Evolutionary conservation across 2,888 invertebrate species (phyloP), one percentile per base, ranked within the genome.

Genomic region (Tenthredo scrophulariae): DNA sequence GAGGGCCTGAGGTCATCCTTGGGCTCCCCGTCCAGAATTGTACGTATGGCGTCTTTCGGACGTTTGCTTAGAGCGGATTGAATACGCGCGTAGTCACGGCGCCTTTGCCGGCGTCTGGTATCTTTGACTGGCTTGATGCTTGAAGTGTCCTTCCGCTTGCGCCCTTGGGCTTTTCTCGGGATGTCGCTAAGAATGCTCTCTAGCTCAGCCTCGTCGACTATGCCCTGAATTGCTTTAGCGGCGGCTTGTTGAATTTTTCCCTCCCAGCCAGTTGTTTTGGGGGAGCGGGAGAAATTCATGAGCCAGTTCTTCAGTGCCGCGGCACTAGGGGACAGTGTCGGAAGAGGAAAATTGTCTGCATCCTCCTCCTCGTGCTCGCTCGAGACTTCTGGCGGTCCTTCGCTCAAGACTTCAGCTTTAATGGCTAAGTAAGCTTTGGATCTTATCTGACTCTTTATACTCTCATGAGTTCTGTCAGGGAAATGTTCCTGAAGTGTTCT

Each of bases 301-400:
- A 62, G 62, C 62, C 62, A 62, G 4, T 62, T 62, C 62, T 62
- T 62, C 0, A 62, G 62, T 62, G 62, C 22, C n/a, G 62, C n/a
- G 7, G 62, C 62, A 62, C 62, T 62, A 1, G 62, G 62, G 9
- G 62, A 62, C 6, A 62, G 10, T 2, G 10, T 62, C 4, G 62
- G 62, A 1, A 62, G 62, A 9, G 62, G 22, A 9, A 22, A 18
- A 9, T 6, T 18, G 7, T 15, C 18, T 0, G 7, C 62, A 10
- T 62, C 62, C 26, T 62, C 62, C 22, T 22, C 62, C 22, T n/a
- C 22, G 22, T 3, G 9, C 62, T 62, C 62, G 18, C 62, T 26
- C 0, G 4, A 26, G 0, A 3, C 1, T 0, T 7, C 62, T 0
- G 2, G 9, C 0, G 9, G 22, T 0, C 22, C 26, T 22, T 62